phyloP scores from a whole-genome alignment of 2,888 invertebrate genomes.

The Pheosia tremula region DNA sequence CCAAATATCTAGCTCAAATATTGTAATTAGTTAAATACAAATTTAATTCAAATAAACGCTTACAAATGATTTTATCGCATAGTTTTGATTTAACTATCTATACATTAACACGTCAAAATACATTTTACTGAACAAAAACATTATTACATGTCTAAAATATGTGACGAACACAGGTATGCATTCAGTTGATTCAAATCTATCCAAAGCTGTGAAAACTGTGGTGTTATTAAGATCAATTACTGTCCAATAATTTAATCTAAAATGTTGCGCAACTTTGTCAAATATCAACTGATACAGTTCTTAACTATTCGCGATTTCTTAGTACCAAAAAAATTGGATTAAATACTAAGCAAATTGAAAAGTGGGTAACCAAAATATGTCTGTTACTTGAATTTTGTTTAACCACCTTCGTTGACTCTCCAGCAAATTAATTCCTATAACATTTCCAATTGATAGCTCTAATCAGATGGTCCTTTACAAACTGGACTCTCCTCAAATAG shows the following conservation, averaged over 20 bases:
- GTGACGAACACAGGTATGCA: neutral
- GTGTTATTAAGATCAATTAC: no score
- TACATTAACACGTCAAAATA: neutral
- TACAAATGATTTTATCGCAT: conserved; percentile 26
- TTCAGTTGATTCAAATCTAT: no score
- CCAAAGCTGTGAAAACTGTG: no score
- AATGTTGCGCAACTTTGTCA: no score
- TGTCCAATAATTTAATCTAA: no score
- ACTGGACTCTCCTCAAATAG: conserved; percentile 52
- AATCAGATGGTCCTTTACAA: conserved; percentile 56
- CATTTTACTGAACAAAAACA: no score
- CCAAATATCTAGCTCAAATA: conserved; percentile 75
- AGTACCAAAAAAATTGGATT: no score
- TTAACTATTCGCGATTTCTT: no score
- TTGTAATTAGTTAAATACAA: conserved; percentile 40
- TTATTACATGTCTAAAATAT: neutral
- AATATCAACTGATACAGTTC: no score
- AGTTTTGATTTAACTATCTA: conserved; percentile 7
- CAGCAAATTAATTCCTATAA: conserved; percentile 42
- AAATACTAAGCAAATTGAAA: no score
- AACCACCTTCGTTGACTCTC: neutral
- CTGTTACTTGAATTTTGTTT: no score
- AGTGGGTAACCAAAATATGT: no score
- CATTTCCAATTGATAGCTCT: conserved; percentile 63
- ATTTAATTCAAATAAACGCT: conserved; percentile 58